phyloP scores from a whole-genome alignment of 2,888 invertebrate species.

The Metalampra italica region DNA sequence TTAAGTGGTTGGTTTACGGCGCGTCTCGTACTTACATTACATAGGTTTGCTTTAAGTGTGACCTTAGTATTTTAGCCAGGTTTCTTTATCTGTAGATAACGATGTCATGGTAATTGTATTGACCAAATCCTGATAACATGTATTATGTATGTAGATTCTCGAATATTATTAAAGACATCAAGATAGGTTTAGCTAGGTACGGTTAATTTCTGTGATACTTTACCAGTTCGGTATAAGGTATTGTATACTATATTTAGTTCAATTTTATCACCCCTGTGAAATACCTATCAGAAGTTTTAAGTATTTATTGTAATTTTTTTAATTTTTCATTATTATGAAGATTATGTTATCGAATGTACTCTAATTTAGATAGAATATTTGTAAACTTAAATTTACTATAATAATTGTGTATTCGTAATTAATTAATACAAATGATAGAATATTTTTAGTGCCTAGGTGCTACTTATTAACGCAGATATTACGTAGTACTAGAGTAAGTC shows the following conservation, averaged over 20 bases:
- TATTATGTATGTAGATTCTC: constrained; percentile 43
- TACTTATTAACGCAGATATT: constrained; percentile 13
- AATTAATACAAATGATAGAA: constrained; percentile 11
- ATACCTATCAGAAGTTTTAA: constrained; percentile 13
- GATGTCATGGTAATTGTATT: constrained; percentile 22
- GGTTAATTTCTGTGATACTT: constrained; percentile 78
- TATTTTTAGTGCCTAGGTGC: constrained; percentile 19
- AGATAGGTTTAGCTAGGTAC: constrained; percentile 69
- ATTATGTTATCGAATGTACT: constrained; percentile 9
- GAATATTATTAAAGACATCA: constrained; percentile 54
- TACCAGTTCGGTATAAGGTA: constrained; percentile 73
- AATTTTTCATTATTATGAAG: constrained; percentile 9
- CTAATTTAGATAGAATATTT: constrained; percentile 15
- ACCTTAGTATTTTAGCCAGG: constrained; percentile 30
- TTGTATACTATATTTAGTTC: constrained; percentile 51
- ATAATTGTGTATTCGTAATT: constrained; percentile 8
- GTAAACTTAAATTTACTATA: constrained; percentile 6
- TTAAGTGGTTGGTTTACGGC: constrained; percentile 10
- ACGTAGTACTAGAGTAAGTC: constrained; percentile 7
- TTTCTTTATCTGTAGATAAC: constrained; percentile 2
- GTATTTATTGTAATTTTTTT: constrained; percentile 16
- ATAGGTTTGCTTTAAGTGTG: constrained; percentile 41
- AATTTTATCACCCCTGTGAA: constrained; percentile 28
- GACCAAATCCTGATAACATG: constrained; percentile 53
- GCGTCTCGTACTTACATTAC: constrained; percentile 13